Percentiles rank a stretch among this genome's conserved stretches.
These are phyloP conservation scores for Montipora sp. DNA, from an alignment of 64 coral and sea anemone genomes.

Conservation along the genomic window DNA sequence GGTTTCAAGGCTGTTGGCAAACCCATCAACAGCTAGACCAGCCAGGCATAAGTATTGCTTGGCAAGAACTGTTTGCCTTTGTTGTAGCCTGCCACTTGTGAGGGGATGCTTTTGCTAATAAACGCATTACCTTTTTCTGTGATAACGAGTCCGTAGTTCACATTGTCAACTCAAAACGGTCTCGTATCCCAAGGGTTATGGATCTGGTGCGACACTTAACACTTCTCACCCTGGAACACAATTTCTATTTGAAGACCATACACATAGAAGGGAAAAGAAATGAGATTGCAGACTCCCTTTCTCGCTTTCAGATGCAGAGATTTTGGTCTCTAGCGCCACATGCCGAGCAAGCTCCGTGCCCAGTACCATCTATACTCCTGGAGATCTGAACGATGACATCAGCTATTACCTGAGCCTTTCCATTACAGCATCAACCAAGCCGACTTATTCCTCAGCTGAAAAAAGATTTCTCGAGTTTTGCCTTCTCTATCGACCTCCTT, in stretches of 20 bases:
- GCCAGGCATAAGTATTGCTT: not conserved
- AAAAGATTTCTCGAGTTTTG: conserved; percentile 3
- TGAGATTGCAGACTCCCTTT: conserved; percentile 2
- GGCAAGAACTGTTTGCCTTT: conserved; percentile 36
- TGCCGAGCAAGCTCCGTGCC: not conserved
- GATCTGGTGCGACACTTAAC: conserved; percentile 37
- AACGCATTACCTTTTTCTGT: conserved; percentile 33
- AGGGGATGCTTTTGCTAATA: not conserved
- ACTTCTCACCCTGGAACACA: conserved; percentile 26
- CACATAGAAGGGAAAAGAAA: conserved; percentile 19
- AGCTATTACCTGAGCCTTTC: conserved; percentile 15
- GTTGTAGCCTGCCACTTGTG: conserved; percentile 15
- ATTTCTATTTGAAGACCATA: conserved; percentile 1
- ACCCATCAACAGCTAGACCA: not conserved
- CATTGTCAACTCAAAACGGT: conserved; percentile 20
- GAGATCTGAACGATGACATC: conserved; percentile 23
- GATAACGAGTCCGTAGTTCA: conserved; percentile 12
- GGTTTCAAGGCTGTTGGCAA: conserved; percentile 55
- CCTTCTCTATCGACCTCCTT: not conserved
- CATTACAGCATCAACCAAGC: not conserved
- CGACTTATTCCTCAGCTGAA: no score
- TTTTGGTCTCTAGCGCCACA: not conserved
- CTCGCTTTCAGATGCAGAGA: conserved; percentile 6
- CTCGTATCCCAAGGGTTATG: conserved; percentile 50
- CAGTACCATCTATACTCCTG: not conserved